phyloP scores from a whole-genome alignment of 1,140 invertebrate species.

The Hypothenemus hampei region DNA sequence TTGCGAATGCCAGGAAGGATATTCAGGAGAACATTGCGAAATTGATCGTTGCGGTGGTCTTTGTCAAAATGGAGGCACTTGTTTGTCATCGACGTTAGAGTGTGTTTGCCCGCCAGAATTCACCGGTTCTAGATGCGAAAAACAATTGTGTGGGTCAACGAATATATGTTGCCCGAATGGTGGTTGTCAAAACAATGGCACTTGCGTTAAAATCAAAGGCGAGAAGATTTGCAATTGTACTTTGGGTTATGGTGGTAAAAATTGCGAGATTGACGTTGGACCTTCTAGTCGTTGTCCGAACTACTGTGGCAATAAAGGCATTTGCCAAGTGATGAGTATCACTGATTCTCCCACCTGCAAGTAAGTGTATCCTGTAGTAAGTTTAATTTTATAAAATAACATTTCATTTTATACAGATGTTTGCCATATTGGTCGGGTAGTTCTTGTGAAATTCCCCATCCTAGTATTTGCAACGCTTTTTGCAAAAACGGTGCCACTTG shows the following conservation, averaged over 20 bases:
- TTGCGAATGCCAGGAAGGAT: conserved; percentile 49
- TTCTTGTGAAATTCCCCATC: conserved; percentile 47
- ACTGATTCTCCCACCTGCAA: conserved; percentile 48
- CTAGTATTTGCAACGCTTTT: conserved; percentile 50
- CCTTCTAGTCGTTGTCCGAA: conserved; percentile 56
- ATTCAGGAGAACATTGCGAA: conserved; percentile 52
- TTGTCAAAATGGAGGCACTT: conserved; percentile 29
- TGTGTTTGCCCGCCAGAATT: conserved; percentile 18
- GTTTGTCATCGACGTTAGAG: conserved; percentile 10
- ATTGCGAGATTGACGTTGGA: conserved; percentile 52
- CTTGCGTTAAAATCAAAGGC: conserved; percentile 49
- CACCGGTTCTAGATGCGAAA: conserved; percentile 25
- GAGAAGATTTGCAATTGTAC: conserved; percentile 46
- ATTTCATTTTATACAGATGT: conserved; percentile 43
- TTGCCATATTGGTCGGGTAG: conserved; percentile 54
- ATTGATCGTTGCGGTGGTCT: conserved; percentile 30
- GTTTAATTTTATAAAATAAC: background rate
- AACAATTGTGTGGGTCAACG: conserved; percentile 53
- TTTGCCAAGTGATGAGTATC: conserved; percentile 48
- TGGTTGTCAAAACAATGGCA: conserved; percentile 59
- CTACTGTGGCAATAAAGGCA: conserved; percentile 54
- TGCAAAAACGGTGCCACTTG: conserved; percentile 55
- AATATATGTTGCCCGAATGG: conserved; percentile 58
- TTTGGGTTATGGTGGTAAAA: conserved; percentile 49
- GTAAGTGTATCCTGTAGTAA: background rate